phyloP scores from a whole-genome alignment of 2,888 invertebrate genomes.

The Stenolophus ochropezus region DNA sequence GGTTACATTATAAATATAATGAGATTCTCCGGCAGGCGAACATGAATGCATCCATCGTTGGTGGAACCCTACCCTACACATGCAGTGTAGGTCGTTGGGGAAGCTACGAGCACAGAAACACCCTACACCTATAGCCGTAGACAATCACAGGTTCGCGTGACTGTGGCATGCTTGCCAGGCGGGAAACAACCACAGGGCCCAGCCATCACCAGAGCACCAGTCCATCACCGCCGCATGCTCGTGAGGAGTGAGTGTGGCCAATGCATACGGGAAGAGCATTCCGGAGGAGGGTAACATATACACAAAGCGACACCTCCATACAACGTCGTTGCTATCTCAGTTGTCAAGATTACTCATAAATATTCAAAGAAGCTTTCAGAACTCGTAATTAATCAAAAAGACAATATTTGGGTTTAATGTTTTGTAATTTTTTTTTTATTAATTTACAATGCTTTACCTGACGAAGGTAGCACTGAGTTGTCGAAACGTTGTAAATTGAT shows the following conservation, averaged over 20 bases:
- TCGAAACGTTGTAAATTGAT: too few species aligned
- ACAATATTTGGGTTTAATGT: too few species aligned
- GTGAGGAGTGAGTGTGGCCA: constrained; percentile 7
- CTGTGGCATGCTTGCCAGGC: constrained; percentile 21
- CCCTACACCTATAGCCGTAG: constrained; percentile 45
- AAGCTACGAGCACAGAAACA: constrained; percentile 5
- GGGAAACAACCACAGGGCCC: constrained; percentile 46
- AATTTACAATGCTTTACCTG: too few species aligned
- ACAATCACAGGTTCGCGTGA: constrained; percentile 36
- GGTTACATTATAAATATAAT: background rate
- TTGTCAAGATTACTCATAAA: too few species aligned
- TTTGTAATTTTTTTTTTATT: too few species aligned
- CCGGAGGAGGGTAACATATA: too few species aligned
- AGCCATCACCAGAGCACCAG: constrained; percentile 58
- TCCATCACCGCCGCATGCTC: constrained; percentile 57
- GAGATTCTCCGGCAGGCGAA: background rate
- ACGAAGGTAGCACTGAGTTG: too few species aligned
- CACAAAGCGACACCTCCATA: too few species aligned
- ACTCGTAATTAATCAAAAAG: too few species aligned
- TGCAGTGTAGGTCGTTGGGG: background rate
- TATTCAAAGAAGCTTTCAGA: too few species aligned
- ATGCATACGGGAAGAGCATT: too few species aligned
- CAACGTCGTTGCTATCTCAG: too few species aligned
- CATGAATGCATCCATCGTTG: background rate
- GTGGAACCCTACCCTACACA: background rate